Evolutionary conservation across 1,140 invertebrate genomes (phyloP), one percentile per base, ranked within the genome.

Genomic region (Mya arenaria): DNA sequence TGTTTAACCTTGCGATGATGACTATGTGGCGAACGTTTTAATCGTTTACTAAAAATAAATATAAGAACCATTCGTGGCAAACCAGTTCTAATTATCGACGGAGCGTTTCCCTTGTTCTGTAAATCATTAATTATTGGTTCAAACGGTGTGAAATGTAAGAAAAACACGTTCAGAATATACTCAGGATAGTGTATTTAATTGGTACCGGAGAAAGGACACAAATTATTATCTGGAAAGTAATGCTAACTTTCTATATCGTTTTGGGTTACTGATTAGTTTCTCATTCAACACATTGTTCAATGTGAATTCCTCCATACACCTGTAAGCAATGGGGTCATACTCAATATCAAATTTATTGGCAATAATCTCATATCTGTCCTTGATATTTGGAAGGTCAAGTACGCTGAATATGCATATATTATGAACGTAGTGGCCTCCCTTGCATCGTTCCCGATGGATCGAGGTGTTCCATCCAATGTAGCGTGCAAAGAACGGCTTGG

Each of bases 271-370:
- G 19, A 72, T 55, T 19, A 32, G 48, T 30, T 56, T 55, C 13
- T 37, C 25, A 37, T 17, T 72, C 19, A 72, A 4, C 30, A 48
- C 63, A 62, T 75, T 78, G 23, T 66, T 66, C 3, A 30, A 32
- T 0, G 66, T n/a, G 41, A 39, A 65, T 65, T 77, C 74, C 30
- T 77, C 74, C 74, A 77, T 77, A 52, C 74, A 77, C 58, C 55
- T 77, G 32, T 77, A 77, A 3, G 30, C 74, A 34, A 77, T 34
- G 3, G 74, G 74, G 37, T 77, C 74, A 66, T 77, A 77, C 17
- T 48, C 52, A 17, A 77, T 65, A 55, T 77, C 74, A 52, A 77
- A 77, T 28, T 77, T 77, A 32, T 77, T 77, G 17, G 74, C 74
- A 25, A 77, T 77, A 17, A 77, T 1, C n/a, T 77, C 74, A n/a